Evolutionary conservation across 1,140 invertebrate species (phyloP), one percentile per base, ranked within the genome.

Genomic region (Zaprionus tsacasi): DNA sequence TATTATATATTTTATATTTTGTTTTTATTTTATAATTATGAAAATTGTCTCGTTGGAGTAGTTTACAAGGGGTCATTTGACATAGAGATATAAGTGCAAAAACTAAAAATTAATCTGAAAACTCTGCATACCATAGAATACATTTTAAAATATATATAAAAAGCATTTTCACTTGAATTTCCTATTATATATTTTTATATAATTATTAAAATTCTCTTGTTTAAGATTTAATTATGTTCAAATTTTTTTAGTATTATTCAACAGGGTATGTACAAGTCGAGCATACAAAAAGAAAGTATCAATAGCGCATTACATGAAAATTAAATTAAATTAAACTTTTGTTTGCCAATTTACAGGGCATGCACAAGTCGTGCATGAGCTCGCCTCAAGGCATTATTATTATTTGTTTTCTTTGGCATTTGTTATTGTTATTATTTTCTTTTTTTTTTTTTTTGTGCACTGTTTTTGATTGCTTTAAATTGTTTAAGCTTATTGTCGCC

Each of bases 401-500:
- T 10, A 17, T 40, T 21, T 45, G 21, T 43, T 65, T 74, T 27
- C 36, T 33, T 63, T 30, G 7, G 33, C 17, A n/a, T 66, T 65
- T 48, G 38, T 73, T 60, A 30, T 70, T 56, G 7, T 45, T 45
- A 45, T 45, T 45, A 52, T 57, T 48, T 40, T 25, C 15, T 45
- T 15, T 45, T 45, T 43, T 57, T 48, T 40, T 25, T 50, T 43
- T 68, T 67, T n/a, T n/a, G n/a, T 76, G 76, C 67, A 68, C 76
- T 54, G 40, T 60, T 74, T 65, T 70, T 88, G 77, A 88, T 88
- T 82, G 68, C 70, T 72, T 71, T 71, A 70, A 80, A 83, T 88
- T 70, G 80, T 70, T 88, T 75, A 54, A 78, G 77, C 80, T 76
- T 66, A 50, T 61, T 58, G 59, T 48, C 36, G 48, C 15, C 63